Conservation (phyloP, 1,140 invertebrate genomes). For the Galendromus occidentalis region DNA sequence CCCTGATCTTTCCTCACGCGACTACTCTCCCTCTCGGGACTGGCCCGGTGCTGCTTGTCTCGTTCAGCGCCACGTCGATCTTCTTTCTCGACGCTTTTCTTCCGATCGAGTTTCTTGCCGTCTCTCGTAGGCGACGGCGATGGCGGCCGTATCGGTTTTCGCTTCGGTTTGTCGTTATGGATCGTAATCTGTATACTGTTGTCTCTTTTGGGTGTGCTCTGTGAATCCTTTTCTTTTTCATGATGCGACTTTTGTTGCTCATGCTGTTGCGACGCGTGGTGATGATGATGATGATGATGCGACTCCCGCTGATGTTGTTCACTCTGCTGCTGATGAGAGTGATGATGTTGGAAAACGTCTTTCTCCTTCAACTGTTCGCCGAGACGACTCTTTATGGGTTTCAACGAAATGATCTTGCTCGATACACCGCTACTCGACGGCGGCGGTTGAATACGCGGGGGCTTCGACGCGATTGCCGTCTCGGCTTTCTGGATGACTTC, state of each 20-base stretch:
- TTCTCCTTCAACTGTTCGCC: constrained; percentile 8
- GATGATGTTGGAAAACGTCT: neutral
- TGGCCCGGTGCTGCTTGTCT: neutral
- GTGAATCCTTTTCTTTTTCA: no score
- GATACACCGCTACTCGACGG: neutral
- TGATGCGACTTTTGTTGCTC: no score
- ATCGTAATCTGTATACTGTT: neutral
- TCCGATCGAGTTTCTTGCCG: neutral
- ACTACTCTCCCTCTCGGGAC: neutral
- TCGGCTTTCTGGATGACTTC: neutral
- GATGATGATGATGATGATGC: no score
- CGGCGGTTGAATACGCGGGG: neutral
- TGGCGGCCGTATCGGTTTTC: neutral
- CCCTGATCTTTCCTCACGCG: no score
- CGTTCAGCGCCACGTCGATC: neutral
- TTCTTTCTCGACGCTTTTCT: neutral
- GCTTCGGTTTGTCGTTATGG: constrained; percentile 7
- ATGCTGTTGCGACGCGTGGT: no score
- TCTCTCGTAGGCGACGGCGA: neutral
- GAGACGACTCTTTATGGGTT: neutral
- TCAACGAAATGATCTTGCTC: neutral
- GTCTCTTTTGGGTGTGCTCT: no score
- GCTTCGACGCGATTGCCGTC: neutral
- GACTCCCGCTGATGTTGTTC: no score
- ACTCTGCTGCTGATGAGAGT: neutral